Base-by-base conservation (phyloP, 2,797 vertebrate genomes). In the Merluccius polli region DNA sequence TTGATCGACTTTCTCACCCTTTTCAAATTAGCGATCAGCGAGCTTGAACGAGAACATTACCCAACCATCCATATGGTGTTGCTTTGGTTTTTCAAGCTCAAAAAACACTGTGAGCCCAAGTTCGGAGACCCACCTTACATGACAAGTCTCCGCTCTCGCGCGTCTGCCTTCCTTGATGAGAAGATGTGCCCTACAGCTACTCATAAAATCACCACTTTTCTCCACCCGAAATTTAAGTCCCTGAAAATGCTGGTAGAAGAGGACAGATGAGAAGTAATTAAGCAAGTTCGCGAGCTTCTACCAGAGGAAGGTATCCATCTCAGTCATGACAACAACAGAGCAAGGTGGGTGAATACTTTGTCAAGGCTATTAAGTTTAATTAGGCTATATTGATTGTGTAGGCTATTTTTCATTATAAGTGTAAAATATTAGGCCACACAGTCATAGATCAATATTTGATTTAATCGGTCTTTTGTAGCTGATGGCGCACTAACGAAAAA, bases 241-340 rank as follows among this genome's bases (percentile, higher is more conserved):
- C 67, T 69, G 12, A 69, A 69, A 69, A 69, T 69, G 67, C 30
- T 69, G 67, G 30, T 7, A 29, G 30, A 29, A 69, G 67, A 69
- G 67, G 67, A 69, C 67, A 69, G 67, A 69, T 27, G 11, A 31
- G 67, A 69, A 31, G 67, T 69, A 27, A 1, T 69, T n/a, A 75
- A 75, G 59, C 48, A 52, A 52, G 48, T 52, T 52, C 48, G 48
- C 44, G 13, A 48, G 44, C 44, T 52, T 52, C 3, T n/a, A n/a
- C 48, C 5, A 52, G 48, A 52, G 48, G 48, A 52, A 52, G 48
- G 48, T 3, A 5, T n/a, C 48, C 18, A 18, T 52, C 48, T 52
- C 48, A 52, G 48, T 15, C 44, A 48, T 48, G 44, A 11, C 44
- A 48, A 15, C 44, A 48, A 48, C 44, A 48, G 44, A 48, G 44